Conservation (phyloP, 2,113 vertebrate genomes). For the Asarcornis scutulata region DNA sequence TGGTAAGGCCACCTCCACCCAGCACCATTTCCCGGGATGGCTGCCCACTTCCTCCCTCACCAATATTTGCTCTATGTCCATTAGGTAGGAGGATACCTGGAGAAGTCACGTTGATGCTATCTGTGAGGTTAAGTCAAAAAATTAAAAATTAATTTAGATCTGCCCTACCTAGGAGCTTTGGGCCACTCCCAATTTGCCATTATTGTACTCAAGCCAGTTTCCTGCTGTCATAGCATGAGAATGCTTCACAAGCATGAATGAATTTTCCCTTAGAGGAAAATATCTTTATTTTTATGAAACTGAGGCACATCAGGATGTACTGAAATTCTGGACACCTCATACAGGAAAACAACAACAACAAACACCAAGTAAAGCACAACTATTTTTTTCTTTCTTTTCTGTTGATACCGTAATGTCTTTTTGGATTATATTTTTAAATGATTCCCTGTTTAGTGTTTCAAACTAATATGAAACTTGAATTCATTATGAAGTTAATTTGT, state of each 20-base stretch:
- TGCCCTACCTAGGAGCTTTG: neutral
- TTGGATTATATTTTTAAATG: neutral
- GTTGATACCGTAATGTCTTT: neutral
- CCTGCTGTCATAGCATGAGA: neutral
- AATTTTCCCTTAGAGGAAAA: neutral
- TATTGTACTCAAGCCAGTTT: neutral
- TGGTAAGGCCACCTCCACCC: neutral
- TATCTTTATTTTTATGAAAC: constrained; percentile 34
- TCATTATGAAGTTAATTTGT: neutral
- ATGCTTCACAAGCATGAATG: constrained; percentile 6
- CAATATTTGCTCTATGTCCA: neutral
- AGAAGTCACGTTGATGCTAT: neutral
- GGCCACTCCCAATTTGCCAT: neutral
- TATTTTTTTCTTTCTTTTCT: neutral
- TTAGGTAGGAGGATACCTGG: neutral
- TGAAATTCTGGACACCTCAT: neutral
- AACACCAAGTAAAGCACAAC: neutral
- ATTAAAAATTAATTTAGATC: neutral
- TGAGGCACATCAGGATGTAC: neutral
- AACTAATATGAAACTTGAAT: neutral
- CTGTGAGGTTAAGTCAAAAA: neutral
- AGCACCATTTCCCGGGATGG: neutral
- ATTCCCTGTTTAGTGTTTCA: neutral
- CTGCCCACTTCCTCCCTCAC: neutral
- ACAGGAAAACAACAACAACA: neutral